Evolutionary conservation across 2,113 vertebrate genomes (phyloP), one percentile per base, ranked within the genome.

Genomic region (Myrmecobius fasciatus): DNA sequence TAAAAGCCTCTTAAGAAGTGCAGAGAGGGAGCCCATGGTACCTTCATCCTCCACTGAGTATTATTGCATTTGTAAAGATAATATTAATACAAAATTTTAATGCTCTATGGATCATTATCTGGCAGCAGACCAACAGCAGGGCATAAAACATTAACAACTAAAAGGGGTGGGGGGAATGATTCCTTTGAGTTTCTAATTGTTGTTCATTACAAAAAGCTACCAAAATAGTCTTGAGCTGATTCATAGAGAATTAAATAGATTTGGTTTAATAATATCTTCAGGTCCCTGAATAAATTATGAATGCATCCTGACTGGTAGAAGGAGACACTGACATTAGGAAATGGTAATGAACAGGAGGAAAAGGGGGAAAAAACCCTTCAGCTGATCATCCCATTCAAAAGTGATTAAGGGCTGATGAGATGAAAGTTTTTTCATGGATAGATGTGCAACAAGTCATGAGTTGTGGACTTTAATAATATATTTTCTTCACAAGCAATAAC

Each of bases 391-490:
- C 95, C 95, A 96, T 97, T 98, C 96, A 97, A 98, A 98, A 98
- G 97, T 96, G 97, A 98, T 98, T 98, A 98, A 97, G 96, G 96
- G 93, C 96, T 97, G 98, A 97, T 98, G 97, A 98, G 98, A 97
- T 97, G 94, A 97, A 97, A 96, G 93, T 96, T 97, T 97, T 98
- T 96, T 97, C 90, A 46, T 90, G 67, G 96, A 92, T 97, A 97
- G 97, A 97, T 97, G 96, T 98, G 98, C 98, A 98, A 98, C 98
- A 99, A 98, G 98, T 99, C 96, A 95, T 97, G 98, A 98, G 97
- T 98, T 98, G 98, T 98, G 98, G 98, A 98, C 98, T 98, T 99
- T 94, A 98, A 98, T 98, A 98, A 98, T 99, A 98, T 98, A 98
- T 98, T 98, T 98, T 98, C 98, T 98, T 98, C 98, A 98, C 98